Base-by-base conservation (phyloP, 1,140 invertebrate species). In the Glomeris maerens region DNA sequence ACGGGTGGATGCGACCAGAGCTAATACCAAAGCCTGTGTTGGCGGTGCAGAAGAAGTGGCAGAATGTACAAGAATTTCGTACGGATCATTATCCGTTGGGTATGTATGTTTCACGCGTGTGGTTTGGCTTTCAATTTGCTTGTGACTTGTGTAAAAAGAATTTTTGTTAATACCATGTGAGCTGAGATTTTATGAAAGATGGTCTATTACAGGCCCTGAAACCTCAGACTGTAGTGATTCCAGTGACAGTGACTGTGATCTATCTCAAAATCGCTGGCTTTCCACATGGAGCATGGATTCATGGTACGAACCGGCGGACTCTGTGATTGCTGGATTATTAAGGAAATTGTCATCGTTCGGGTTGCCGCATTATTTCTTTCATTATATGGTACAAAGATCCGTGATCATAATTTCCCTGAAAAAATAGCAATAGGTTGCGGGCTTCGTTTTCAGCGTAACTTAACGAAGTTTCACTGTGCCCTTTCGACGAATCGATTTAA, bases 181-280 rank as follows among this genome's bases (percentile, higher is more conserved):
- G 5, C 10, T 10, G 25, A 4, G 5, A 5, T 42, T 21, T 21
- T 7, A 42, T 21, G 25, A 4, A 7, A 21, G 25, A 42, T 7
- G 20, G 25, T 21, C 20, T 21, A 5, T 42, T 42, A 42, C 40
- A 69, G 67, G 60, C 42, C 47, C 67, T 45, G 60, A 62, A 59
- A 62, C 62, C 44, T 67, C 66, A 46, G 65, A 67, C 52, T 63
- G 64, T 57, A 63, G 65, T 39, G 60, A 60, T 41, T 62, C 60
- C 59, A 65, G 65, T 44, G 59, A 63, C 44, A 64, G 64, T 50
- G 59, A 64, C 42, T 29, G 49, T 27, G 51, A 50, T 13, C 51
- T 60, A 45, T 55, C 64, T 55, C 66, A 66, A 58, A 57, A 60
- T 45, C 58, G 62, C 14, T 63, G 65, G 60, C 64, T 67, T 46